A percentile compares a stretch with the other conserved stretches of the same genome.
These are phyloP conservation scores for Galemys pyrenaicus DNA, from an alignment of 2,113 vertebrate species.

Conservation along the genomic window DNA sequence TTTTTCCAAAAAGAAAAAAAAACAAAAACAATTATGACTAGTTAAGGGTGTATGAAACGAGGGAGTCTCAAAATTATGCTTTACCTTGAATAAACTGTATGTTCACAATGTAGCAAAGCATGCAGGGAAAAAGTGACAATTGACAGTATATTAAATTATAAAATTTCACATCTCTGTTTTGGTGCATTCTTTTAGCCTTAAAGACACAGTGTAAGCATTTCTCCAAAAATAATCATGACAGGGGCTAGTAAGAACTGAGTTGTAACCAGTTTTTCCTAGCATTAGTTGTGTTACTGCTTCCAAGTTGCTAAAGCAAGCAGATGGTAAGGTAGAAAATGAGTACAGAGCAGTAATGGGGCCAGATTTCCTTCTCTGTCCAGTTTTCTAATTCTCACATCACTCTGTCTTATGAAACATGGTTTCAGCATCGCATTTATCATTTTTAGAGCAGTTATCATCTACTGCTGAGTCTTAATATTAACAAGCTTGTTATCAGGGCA, in stretches of 20 bases:
- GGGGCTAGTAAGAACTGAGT: neutral
- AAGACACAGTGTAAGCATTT: slow-evolving; percentile 34
- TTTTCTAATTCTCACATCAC: slow-evolving; percentile 74
- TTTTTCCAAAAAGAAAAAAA: slow-evolving; percentile 29
- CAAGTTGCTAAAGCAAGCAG: neutral
- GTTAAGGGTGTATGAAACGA: neutral
- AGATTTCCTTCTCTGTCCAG: slow-evolving; percentile 68
- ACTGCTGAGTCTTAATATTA: slow-evolving; percentile 74
- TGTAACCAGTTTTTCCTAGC: neutral
- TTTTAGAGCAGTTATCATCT: slow-evolving; percentile 77
- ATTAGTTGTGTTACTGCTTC: neutral
- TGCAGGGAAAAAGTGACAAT: neutral
- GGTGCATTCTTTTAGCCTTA: slow-evolving; percentile 31
- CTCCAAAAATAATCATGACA: slow-evolving; percentile 41
- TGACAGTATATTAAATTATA: neutral
- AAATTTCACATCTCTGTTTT: slow-evolving; percentile 32
- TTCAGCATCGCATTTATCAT: slow-evolving; percentile 74
- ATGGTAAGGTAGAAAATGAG: slow-evolving; percentile 7
- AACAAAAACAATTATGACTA: neutral
- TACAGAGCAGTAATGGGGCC: slow-evolving; percentile 68
- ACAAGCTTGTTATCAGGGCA: slow-evolving; percentile 77
- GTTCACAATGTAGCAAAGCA: slow-evolving; percentile 14
- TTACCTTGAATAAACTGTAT: neutral
- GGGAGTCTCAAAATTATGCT: neutral
- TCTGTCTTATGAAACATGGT: slow-evolving; percentile 74